Percentiles rank a stretch among this genome's conserved stretches.
Evolutionary conservation across 1,140 invertebrate species (phyloP).

Genomic region (Pseudomyrmex cubaensis): DNA sequence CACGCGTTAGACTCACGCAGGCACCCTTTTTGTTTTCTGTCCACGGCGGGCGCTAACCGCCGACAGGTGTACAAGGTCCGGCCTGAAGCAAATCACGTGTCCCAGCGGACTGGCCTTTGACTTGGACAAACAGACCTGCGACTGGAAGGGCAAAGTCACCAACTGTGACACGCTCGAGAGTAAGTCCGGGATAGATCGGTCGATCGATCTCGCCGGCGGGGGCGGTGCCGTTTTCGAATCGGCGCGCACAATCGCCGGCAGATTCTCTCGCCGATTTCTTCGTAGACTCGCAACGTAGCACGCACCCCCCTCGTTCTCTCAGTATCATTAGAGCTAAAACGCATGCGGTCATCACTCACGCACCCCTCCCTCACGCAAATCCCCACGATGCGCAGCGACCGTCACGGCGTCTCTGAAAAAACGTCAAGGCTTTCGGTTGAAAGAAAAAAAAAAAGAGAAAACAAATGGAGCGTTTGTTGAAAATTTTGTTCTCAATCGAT

Average conservation of each 20-base stretch:
- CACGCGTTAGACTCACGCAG: conserved; percentile 76
- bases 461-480: background rate
- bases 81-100: conserved; percentile 97
- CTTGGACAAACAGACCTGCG: conserved; percentile 98
- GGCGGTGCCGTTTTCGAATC: conserved; percentile 48
- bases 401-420: conserved; percentile 32
- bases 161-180: conserved; percentile 98
- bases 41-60: conserved; percentile 68
- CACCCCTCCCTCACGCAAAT: conserved; percentile 53
- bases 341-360: conserved; percentile 55
- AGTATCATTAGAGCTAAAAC: conserved; percentile 74
- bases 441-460: background rate
- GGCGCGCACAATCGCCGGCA: background rate
- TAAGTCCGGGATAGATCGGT: conserved; percentile 89
- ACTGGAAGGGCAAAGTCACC: conserved; percentile 98
- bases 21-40: conserved; percentile 80
- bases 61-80: conserved; percentile 94
- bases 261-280: conserved; percentile 55
- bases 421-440: background rate
- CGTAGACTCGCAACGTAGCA: conserved; percentile 85
- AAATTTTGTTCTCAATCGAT: background rate
- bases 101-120: conserved; percentile 97
- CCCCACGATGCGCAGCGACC: conserved; percentile 2
- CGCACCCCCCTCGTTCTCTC: conserved; percentile 68
- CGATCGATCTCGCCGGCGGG: conserved; percentile 66